Base-by-base conservation (phyloP, 2,888 invertebrate genomes). In the Macaria liturata region DNA sequence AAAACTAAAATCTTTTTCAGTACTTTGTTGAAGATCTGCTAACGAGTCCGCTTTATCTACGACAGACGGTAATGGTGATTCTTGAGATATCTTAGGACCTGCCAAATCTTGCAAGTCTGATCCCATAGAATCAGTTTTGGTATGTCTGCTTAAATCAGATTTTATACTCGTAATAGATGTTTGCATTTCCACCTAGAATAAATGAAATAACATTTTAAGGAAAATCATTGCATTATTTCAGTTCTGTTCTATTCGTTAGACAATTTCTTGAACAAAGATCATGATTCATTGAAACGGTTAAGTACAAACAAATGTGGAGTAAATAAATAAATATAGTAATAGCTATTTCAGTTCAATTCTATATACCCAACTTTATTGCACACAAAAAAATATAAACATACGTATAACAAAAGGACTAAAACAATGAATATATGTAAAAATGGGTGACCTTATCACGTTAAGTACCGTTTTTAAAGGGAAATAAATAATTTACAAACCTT, bases 1-100 rank as follows among this genome's bases (percentile, higher is more conserved):
- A 70, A 88, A 91, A 71, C 92, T 92, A 61, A 86, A 83, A 57
- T 92, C 92, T 74, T 81, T 88, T 66, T 91, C 92, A 45, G 91
- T 91, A 64, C 89, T 91, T 65, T 90, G 91, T 61, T 86, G 91
- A 67, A 92, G 75, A 58, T 92, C 92, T 60, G 84, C 88, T 9
- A 90, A 74, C 4, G 92, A 92, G 71, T 92, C 92, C 4, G 85
- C 78, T 69, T 88, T 91, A 54, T 91, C 92, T 61, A 81, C 79
- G n/a, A 72, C 81, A 34, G 90, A 89, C 9, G 79, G 83, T 43
- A 82, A 66, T 5, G 89, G 81, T 30, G 91, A 91, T 54, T 89
- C 91, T 67, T 86, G 87, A 2, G 89, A 90, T 61, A 85, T 70
- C 65, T 86, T 87, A 48, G 76, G 83, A 9, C 75, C 81, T 8